Evolutionary conservation across 2,797 vertebrate genomes (phyloP).

Genomic region (Muraenolepis orangiensis): DNA sequence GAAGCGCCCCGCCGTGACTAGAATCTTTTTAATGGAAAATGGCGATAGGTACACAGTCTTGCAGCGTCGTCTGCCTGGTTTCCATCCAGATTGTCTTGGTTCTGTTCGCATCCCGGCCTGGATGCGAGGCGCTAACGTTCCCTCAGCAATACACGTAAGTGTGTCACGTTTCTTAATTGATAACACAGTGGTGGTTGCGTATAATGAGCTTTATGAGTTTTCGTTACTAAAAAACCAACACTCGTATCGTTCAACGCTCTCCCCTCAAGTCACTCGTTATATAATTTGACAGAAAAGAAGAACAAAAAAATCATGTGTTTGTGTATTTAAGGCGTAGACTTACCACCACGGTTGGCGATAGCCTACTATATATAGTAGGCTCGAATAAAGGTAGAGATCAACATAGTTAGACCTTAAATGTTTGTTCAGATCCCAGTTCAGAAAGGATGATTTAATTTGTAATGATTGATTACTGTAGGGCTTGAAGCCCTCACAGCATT

Average conservation of each 20-base stretch:
- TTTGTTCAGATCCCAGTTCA: neutral
- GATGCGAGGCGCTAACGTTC: conserved; percentile 83
- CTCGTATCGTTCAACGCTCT: conserved; percentile 13
- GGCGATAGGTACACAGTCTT: conserved; percentile 86
- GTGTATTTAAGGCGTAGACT: conserved; percentile 10
- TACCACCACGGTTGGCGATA: neutral
- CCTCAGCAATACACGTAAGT: conserved; percentile 95
- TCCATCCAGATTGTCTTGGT: conserved; percentile 78
- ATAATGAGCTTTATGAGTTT: conserved; percentile 47
- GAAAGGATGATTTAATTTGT: neutral
- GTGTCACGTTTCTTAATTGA: conserved; percentile 12
- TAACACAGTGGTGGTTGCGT: conserved; percentile 18
- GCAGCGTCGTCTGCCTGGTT: conserved; percentile 82
- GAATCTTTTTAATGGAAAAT: conserved; percentile 81
- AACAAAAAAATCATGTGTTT: neutral
- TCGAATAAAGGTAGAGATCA: neutral
- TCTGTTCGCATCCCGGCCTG: conserved; percentile 79
- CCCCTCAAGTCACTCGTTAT: conserved; percentile 43
- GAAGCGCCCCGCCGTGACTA: conserved; percentile 42
- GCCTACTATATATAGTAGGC: neutral
- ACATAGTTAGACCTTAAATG: neutral
- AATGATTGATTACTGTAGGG: neutral
- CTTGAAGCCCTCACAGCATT: neutral
- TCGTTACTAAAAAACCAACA: conserved; percentile 20
- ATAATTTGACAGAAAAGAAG: conserved; percentile 34